Percentiles rank a stretch among this genome's conserved stretches.
Conservation (phyloP, 2,888 invertebrate species). For the Pyrgus malvae region DNA sequence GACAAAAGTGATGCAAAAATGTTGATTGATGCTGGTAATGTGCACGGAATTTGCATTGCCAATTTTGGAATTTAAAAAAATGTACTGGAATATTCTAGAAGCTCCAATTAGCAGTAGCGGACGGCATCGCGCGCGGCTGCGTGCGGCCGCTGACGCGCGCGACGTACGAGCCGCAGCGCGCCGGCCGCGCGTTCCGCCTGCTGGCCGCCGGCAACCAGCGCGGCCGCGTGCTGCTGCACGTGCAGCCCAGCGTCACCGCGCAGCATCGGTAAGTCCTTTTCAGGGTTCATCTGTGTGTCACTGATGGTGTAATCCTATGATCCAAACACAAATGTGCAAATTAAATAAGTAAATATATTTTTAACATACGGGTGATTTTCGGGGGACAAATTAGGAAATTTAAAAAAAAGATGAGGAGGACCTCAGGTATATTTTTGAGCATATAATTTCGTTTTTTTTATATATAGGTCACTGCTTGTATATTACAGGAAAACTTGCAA, state of each 20-base stretch:
- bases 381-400: no score
- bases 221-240: conserved; percentile 50
- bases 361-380: no score
- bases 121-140: conserved; percentile 52
- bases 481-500: no score
- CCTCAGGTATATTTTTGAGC: no score
- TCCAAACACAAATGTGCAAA: no score
- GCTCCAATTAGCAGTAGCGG: conserved; percentile 45
- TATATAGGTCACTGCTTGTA: no score
- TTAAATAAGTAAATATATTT: no score
- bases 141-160: conserved; percentile 55
- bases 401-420: no score
- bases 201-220: conserved; percentile 48
- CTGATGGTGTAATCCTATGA: background rate
- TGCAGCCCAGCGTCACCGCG: conserved; percentile 30
- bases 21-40: no score
- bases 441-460: no score
- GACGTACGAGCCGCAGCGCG: conserved; percentile 43
- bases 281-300: background rate
- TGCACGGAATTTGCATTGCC: no score
- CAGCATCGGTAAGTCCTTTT: background rate
- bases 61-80: no score
- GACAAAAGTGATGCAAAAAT: background rate
- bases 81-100: conserved; percentile 33
- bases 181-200: conserved; percentile 49